Evolutionary conservation across 2,113 vertebrate genomes (phyloP).

Genomic region (Eulacestoma nigropectus): DNA sequence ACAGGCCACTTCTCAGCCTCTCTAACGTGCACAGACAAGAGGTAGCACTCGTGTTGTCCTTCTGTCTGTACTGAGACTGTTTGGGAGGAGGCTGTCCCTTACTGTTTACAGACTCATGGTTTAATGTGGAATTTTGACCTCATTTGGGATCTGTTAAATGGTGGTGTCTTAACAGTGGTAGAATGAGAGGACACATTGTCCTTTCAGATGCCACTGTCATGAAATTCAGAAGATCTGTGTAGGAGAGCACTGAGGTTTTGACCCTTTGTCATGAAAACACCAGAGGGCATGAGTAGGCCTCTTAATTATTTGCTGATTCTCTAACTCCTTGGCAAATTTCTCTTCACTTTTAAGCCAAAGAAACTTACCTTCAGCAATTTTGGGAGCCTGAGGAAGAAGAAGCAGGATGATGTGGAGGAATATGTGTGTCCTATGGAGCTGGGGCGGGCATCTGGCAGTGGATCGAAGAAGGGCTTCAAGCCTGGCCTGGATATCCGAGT

Average conservation of each 20-base stretch:
- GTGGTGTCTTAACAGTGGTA: neutral
- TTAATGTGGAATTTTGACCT: neutral
- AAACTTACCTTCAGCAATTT: conserved; percentile 91
- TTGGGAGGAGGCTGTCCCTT: neutral
- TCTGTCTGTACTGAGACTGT: neutral
- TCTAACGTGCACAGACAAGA: neutral
- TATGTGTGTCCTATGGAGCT: conserved; percentile 98
- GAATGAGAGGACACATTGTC: neutral
- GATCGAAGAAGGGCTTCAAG: conserved; percentile 83
- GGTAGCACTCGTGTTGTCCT: neutral
- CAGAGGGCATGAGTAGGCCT: neutral
- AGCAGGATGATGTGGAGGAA: conserved; percentile 91
- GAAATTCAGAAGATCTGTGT: neutral
- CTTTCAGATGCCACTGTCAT: neutral
- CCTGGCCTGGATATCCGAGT: conserved; percentile 81
- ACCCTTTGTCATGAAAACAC: neutral
- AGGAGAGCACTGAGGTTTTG: neutral
- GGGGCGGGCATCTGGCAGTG: conserved; percentile 81
- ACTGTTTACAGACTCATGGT: neutral
- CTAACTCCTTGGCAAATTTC: neutral
- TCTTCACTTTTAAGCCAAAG: conserved; percentile 79
- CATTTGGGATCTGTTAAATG: neutral
- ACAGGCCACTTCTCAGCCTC: neutral
- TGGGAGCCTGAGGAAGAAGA: conserved; percentile 89
- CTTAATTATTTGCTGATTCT: neutral